phyloP scores from a whole-genome alignment of 2,113 vertebrate species.

The Mirounga angustirostris region DNA sequence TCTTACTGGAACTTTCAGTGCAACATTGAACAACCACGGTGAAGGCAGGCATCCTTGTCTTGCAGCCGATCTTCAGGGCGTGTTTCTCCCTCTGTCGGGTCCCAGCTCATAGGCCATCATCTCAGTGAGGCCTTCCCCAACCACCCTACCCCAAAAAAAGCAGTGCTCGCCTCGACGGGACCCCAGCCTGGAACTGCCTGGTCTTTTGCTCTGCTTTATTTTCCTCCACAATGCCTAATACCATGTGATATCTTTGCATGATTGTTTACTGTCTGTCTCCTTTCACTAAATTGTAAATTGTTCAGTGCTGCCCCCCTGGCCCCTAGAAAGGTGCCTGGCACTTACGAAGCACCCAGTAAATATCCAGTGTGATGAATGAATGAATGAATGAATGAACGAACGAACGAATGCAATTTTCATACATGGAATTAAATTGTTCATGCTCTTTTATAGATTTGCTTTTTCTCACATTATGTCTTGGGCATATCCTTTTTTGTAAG shows the following conservation, averaged over 20 bases:
- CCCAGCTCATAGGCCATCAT: not conserved
- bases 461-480: not conserved
- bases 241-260: not conserved
- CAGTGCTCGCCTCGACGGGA: not conserved
- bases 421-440: not conserved
- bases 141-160: not conserved
- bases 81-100: not conserved
- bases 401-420: not conserved
- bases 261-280: not conserved
- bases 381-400: not conserved
- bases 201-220: not conserved
- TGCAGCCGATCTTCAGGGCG: not conserved
- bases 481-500: not conserved
- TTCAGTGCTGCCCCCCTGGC: fast-evolving
- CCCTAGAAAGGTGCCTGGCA: not conserved
- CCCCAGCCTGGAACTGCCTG: not conserved
- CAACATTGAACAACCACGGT: not conserved
- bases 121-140: not conserved
- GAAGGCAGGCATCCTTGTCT: not conserved
- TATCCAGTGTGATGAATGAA: not conserved
- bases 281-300: not conserved
- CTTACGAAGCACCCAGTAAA: not conserved
- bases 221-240: not conserved
- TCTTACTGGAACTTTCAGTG: not conserved
- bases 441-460: not conserved